A percentile compares a stretch with the other conserved stretches of the same genome.
These are phyloP conservation scores for Achlya flavicornis DNA, from an alignment of 2,888 invertebrate species.

Conservation along the genomic window DNA sequence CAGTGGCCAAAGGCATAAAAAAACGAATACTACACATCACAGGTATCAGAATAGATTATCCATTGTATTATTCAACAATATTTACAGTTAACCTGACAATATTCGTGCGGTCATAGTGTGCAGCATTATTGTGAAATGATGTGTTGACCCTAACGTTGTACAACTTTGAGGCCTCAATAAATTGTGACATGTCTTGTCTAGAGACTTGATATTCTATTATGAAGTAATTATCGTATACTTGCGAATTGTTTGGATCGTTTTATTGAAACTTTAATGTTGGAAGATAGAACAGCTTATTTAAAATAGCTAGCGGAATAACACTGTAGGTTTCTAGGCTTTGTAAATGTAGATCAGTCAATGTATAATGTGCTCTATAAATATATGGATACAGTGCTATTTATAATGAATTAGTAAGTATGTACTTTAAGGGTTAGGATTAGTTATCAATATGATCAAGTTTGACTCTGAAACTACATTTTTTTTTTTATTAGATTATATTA, in stretches of 20 bases:
- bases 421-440: no score
- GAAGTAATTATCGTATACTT: not conserved
- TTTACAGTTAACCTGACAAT: constrained; percentile 29
- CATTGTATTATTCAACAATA: not conserved
- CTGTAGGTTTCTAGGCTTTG: no score
- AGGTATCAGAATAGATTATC: not conserved
- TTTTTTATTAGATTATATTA: no score
- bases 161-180: constrained; percentile 31
- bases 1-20: no score
- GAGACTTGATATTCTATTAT: constrained; percentile 11
- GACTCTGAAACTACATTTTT: no score
- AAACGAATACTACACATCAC: not conserved
- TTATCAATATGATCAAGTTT: no score
- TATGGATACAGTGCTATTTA: no score
- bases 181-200: constrained; percentile 14
- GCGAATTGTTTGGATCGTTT: not conserved
- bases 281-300: not conserved
- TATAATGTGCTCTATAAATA: no score
- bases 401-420: no score
- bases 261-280: not conserved
- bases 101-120: constrained; percentile 30
- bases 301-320: no score
- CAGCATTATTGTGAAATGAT: constrained; percentile 35
- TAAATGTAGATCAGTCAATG: no score
- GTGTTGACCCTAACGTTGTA: constrained; percentile 35